Evolutionary conservation across 1,140 invertebrate genomes (phyloP), one percentile per base, ranked within the genome.

Genomic region (Zaprionus lachaisei): DNA sequence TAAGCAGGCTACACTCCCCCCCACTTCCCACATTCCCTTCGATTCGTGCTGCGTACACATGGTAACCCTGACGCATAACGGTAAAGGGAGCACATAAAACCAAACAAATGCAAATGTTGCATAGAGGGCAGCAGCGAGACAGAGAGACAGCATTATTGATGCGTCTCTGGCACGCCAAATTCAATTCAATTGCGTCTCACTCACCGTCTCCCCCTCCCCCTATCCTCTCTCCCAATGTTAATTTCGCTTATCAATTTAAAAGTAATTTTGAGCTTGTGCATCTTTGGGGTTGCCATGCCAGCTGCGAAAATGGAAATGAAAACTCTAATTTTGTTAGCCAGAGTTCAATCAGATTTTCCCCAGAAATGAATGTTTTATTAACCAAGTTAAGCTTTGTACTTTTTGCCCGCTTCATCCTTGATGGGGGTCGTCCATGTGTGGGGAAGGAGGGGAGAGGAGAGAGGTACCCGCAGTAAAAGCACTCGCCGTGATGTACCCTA

Each of bases 51-150:
- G 70, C 38, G 78, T 64, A 77, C 85, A 81, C 79, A 81, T 89
- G 85, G 79, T 81, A 90, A 81, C 84, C 84, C 85, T 81, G 81
- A 63, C 71, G 73, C 77, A 83, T 74, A 71, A 68, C 81, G 69
- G 76, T 78, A 61, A 60, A 11, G 58, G 72, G 20, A 55, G 68
- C 75, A 72, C 67, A 69, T 70, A 89, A 89, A 78, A 77, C 83
- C 84, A 71, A 86, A 66, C 78, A 80, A 77, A 79, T 76, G 77
- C 81, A 84, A 89, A 84, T 83, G 81, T 34, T 34, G 31, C 31
- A 34, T 34, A 34, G 31, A 11, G 31, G 31, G 31, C 31, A 34
- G 31, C 31, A 26, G 24, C 24, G 24, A 26, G 24, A 26, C 80
- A 83, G 67, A 85, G 74, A 84, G 74, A 66, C 64, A 74, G 41